Base-by-base conservation (phyloP, 2,113 vertebrate genomes). In the Toxotes chatareus region DNA sequence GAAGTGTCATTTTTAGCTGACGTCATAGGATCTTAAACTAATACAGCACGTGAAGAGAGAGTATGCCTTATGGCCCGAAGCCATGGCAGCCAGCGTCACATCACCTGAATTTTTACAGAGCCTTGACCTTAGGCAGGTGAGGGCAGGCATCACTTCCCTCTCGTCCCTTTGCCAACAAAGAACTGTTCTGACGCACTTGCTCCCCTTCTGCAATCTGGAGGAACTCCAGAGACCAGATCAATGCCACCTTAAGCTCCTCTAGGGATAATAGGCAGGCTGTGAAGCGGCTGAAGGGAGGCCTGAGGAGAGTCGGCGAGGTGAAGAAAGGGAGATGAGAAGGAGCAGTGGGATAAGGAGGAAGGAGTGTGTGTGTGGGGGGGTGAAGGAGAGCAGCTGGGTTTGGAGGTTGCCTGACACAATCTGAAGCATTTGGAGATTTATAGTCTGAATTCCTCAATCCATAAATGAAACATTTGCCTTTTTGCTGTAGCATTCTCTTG, bases 181-280 rank as follows among this genome's bases (percentile, higher is more conserved):
- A 21, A 75, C 76, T 21, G 36, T 74, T 88, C 68, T 92, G 90
- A 93, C 86, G 88, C 92, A 92, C 75, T 88, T 0, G 17, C 67
- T 83, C 71, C 78, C 78, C 80, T 70, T 81, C 70, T 73, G 75
- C 86, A 82, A 89, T 89, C 80, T 79, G 80, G 78, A 91, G 89
- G 83, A 91, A 90, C 79, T 88, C 82, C 77, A 5, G 47, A 76
- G 76, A 73, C 85, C 86, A 84, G 86, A 93, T 91, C 88, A 88
- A 47, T 89, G 84, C 83, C 84, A 71, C 75, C 63, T 76, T 92
- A 93, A 92, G 89, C 89, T 89, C 68, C 85, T 91, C 83, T 62
- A 5, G 84, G 90, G 89, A 92, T 93, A 86, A 92, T 73, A 74
- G 79, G 76, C 84, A 67, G 81, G 80, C 85, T 87, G 83, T 73